These are phyloP conservation scores for Aethes cnicana DNA, from an alignment of 2,888 invertebrate species.

Conservation along the genomic window DNA sequence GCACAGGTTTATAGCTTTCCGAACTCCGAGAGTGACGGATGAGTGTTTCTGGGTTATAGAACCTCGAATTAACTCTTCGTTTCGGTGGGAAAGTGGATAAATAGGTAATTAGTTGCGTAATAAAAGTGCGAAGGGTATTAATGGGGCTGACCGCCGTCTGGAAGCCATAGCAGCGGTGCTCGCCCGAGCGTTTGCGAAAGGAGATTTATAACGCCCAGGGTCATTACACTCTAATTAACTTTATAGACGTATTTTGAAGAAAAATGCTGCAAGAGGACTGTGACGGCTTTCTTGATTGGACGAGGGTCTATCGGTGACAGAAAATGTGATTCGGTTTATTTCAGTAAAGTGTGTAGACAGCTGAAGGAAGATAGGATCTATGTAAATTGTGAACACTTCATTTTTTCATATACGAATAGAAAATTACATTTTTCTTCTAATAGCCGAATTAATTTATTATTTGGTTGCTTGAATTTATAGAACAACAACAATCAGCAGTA, in stretches of 20 bases:
- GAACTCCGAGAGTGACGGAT: no score
- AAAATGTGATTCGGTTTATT: no score
- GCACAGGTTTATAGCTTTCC: no score
- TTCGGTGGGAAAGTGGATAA: constrained; percentile 48
- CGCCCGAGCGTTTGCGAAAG: constrained; percentile 22
- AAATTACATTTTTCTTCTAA: no score
- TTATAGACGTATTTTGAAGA: constrained; percentile 43
- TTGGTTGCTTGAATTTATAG: no score
- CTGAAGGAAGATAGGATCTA: no score
- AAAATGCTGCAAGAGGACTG: constrained; percentile 7
- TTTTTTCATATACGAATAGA: no score
- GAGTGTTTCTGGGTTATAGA: neutral
- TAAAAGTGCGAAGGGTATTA: constrained; percentile 54
- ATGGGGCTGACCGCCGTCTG: constrained; percentile 40
- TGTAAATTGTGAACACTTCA: no score
- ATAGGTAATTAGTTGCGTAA: constrained; percentile 61
- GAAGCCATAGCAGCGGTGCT: constrained; percentile 20
- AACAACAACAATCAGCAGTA: no score
- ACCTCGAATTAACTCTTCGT: constrained; percentile 19
- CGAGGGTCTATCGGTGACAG: no score
- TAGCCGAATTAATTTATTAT: no score
- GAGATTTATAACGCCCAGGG: constrained; percentile 61
- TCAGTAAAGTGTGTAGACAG: no score
- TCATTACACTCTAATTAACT: constrained; percentile 69
- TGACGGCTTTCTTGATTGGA: neutral